Evolutionary conservation across 2,797 vertebrate genomes (phyloP), one percentile per base, ranked within the genome.

Genomic region (Pseudopleuronectes americanus): DNA sequence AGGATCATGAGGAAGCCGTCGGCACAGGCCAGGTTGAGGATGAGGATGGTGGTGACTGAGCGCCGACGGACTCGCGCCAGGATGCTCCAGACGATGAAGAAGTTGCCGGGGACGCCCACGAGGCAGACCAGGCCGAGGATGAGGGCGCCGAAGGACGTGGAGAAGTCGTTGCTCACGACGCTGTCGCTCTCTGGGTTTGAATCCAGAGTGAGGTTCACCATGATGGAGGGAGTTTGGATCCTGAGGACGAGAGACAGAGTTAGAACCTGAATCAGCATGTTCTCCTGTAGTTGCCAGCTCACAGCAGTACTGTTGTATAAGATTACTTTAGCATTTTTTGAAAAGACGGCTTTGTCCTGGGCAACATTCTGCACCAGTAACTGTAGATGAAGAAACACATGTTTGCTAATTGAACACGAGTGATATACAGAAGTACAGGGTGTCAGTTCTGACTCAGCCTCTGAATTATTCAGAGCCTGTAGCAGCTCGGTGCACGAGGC

Each of bases 81-180:
- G 84, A 97, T 92, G 82, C 96, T 97, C 96, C 96, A 97, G 68
- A 96, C 92, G 22, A 97, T 93, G 77, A 97, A 97, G 76, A 94
- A 69, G 81, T 97, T 98, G 6, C 96, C 96, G 0, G 96, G 96
- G 38, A 97, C 93, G 0, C 96, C 96, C 33, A 97, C 72, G n/a
- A 96, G 84, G 69, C 96, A 94, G 6, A 95, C 95, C 53, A 97
- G 38, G 78, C 90, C 31, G 12, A 98, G 93, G 83, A 97, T 96
- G 74, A 94, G 48, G 3, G 95, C 88, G 0, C 96, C 96, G 4
- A 95, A 24, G 16, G 77, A 12, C 0, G 95, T 89, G 21, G 95
- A 89, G 67, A 74, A 74, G 21, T 86, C 55, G n/a, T 93, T 93
- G 74, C 84, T 90, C 28, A 93, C 87, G 0, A 63, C 41, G 41